Conservation (phyloP, 2,113 vertebrate species). For the Vicugna pacos region DNA sequence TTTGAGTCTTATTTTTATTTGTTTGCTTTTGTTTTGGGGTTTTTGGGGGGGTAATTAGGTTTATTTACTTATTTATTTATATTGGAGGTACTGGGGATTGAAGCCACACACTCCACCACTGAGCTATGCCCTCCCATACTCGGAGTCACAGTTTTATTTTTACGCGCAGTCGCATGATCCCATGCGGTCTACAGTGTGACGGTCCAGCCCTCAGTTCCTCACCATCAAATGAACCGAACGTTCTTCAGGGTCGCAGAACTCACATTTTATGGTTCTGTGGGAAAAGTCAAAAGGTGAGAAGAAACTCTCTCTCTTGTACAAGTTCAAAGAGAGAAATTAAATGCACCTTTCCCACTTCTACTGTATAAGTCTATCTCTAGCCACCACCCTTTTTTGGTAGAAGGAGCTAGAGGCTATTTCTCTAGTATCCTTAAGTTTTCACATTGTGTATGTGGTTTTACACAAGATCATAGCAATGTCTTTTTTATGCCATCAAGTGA, state of each 20-base stretch:
- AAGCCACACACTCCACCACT: too few species aligned
- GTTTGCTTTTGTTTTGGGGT: too few species aligned
- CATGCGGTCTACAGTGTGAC: neutral
- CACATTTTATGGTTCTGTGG: neutral
- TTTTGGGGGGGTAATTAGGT: too few species aligned
- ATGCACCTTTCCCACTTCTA: neutral
- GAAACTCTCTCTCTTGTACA: neutral
- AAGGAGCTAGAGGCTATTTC: neutral
- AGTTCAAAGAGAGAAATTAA: neutral
- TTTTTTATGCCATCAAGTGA: neutral
- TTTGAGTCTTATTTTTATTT: too few species aligned
- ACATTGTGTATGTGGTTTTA: neutral
- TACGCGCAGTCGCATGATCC: neutral
- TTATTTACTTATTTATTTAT: too few species aligned
- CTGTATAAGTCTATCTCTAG: neutral
- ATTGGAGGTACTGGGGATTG: too few species aligned
- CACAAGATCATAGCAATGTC: neutral
- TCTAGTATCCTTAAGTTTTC: neutral
- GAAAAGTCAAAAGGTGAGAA: neutral
- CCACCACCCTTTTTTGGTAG: neutral
- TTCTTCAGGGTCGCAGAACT: neutral
- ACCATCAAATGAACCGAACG: neutral
- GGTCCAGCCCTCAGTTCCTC: neutral
- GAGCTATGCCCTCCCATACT: too few species aligned
- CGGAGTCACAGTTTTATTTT: neutral